Evolutionary conservation across 2,797 vertebrate genomes (phyloP), one percentile per base, ranked within the genome.

Genomic region (Tragelaphus oryx): DNA sequence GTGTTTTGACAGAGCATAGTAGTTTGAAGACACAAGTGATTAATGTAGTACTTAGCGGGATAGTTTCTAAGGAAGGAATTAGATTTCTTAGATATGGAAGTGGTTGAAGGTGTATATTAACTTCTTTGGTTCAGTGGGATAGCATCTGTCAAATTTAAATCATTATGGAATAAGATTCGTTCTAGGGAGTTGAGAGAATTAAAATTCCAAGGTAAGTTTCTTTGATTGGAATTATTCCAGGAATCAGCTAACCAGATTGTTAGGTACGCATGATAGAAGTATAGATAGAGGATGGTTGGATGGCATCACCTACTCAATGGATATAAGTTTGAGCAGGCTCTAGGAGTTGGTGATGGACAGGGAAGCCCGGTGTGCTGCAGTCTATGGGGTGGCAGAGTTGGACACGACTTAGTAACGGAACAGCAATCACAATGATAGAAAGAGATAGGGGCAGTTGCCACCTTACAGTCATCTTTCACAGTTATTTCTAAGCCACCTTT

Each of bases 21-120:
- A 80, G 68, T 90, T 96, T 59, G 60, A 94, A 89, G 95, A 89
- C 17, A 52, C 59, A 74, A 92, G 28, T 95, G 94, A 96, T 96
- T 86, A 71, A 94, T 94, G 75, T 78, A 22, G 75, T 81, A n/a
- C 86, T 92, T 91, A 79, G 88, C 86, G 52, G 74, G 50, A 50
- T 62, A 46, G 60, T 89, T 97, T 91, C 87, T 94, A 86, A 91
- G 85, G 83, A 86, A 52, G 41, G 46, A 93, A 48, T 94, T 83
- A 6, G 75, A 76, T 76, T 97, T 96, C 85, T 91, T 92, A 57
- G 87, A 57, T 68, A n/a, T 55, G 55, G 75, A 89, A 88, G 86
- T 80, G 60, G 82, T 68, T 85, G 81, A 79, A 88, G 52, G 54
- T 79, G 18, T 59, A 26, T 60, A 24, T 86, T 96, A 93, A 71